These are phyloP conservation scores for Phenacoccus solenopsis DNA, from an alignment of 1,140 invertebrate species.

Conservation along the genomic window DNA sequence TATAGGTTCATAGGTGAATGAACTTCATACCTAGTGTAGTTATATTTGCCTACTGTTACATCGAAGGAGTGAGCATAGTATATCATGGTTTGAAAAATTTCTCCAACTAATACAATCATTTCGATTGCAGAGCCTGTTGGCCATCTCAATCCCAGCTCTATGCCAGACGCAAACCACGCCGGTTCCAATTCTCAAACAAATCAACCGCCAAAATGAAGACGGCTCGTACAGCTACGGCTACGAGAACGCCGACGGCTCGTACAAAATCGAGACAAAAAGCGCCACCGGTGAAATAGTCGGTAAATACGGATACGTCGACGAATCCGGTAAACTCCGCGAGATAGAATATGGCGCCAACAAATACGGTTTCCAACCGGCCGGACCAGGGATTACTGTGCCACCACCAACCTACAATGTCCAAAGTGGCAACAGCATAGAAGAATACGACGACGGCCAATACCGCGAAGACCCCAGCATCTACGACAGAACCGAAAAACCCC, in stretches of 20 bases:
- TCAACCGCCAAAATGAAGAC: slow-evolving; percentile 65
- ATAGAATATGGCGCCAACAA: slow-evolving; percentile 64
- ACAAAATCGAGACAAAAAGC: slow-evolving; percentile 82
- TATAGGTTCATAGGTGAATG: too few relatives aligned
- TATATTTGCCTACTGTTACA: too few relatives aligned
- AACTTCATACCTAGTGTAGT: too few relatives aligned
- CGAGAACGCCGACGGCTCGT: slow-evolving; percentile 77
- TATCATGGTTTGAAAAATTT: too few relatives aligned
- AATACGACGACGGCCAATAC: slow-evolving; percentile 65
- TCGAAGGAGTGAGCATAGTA: too few relatives aligned
- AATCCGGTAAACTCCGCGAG: slow-evolving; percentile 51
- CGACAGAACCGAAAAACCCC: slow-evolving; percentile 48
- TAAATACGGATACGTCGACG: slow-evolving; percentile 70
- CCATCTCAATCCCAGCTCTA: background rate
- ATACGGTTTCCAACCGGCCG: slow-evolving; percentile 58
- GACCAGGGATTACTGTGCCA: slow-evolving; percentile 62
- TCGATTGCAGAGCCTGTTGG: too few relatives aligned
- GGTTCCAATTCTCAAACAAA: slow-evolving; percentile 54
- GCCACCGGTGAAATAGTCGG: slow-evolving; percentile 67
- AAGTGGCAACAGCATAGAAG: slow-evolving; percentile 43
- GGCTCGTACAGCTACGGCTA: slow-evolving; percentile 79
- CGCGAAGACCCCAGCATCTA: slow-evolving; percentile 65
- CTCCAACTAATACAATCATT: too few relatives aligned
- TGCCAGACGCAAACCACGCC: slow-evolving; percentile 33
- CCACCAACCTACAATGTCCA: slow-evolving; percentile 49